Base-by-base conservation (phyloP, 2,888 invertebrate species). In the Drosophila borborema region DNA sequence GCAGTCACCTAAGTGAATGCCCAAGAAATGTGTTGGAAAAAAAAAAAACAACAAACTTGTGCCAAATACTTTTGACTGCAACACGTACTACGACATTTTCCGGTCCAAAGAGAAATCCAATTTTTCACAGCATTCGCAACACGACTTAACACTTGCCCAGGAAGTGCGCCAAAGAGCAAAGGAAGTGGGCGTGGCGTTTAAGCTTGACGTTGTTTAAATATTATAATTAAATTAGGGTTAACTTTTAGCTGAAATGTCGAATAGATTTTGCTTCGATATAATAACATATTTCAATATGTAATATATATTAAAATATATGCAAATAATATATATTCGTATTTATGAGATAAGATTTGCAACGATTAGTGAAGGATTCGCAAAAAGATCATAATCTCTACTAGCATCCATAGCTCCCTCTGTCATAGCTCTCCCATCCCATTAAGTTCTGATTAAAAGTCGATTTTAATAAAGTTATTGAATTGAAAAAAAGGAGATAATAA, bases 91-190 rank as follows among this genome's bases (percentile, higher is more conserved):
- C 34, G 18, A n/a, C 63, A 61, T 36, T 71, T 71, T 71, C 71
- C 69, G 63, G 53, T 58, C 63, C 63, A 58, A 40, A 69, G 18
- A 20, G 40, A 71, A 71, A 69, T 69, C 69, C 46, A 53, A 71
- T 71, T 69, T 69, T 69, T 63, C 51, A 63, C 55, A 38, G 36
- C 23, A 40, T 51, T 53, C 38, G 40, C 28, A 38, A 18, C 34
- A 49, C 43, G 41, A 8, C n/a, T 49, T 61, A 14, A 46, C 40
- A 40, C 40, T 40, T 3, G n/a, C 7, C 48, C 48, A 4, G 51
- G 31, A 66, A 66, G 51, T 65, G 51, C 45, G 12, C n/a, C n/a
- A 23, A 8, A 28, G 18, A 28, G 12, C 40, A 45, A 56, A 40
- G 41, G 31, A 62, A 51, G 43, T 68, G 40, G 43, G 34, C 23